Evolutionary conservation across 2,888 invertebrate species (phyloP), one percentile per base, ranked within the genome.

Genomic region (Meiosimyza platycephala): DNA sequence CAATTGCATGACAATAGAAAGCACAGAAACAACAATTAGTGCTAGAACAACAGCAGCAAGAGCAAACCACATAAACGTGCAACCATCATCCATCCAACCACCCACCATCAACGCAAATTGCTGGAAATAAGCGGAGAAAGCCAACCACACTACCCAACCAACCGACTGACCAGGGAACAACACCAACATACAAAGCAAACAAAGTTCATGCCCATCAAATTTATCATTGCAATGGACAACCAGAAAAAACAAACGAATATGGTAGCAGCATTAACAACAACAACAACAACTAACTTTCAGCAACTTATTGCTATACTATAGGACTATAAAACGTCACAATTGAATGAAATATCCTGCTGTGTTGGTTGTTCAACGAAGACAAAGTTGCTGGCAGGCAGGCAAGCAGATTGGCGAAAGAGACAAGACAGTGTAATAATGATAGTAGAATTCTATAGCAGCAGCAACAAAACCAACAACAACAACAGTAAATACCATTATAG

Each of bases 391-490:
- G 28, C 33, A 60, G 13, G 28, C n/a, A 18, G 13, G 22, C 33
- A n/a, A 6, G 33, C 33, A 51, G 62, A 40, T 13, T 40, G n/a
- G 6, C 22, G n/a, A 40, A 33, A 12, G 16, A 33, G 5, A 5
- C 54, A 55, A 12, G n/a, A 22, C 28, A 22, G 22, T 22, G 22
- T 60, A 33, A 50, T 60, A 64, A 65, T 71, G 73, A 54, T 65
- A 65, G 59, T 65, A 73, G 48, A 51, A 54, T 62, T n/a, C n/a
- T 66, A 54, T 63, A 7, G n/a, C 16, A 47, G 48, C 62, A 67
- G 71, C 64, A 54, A 65, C 55, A 74, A 66, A 54, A 67, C 47
- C 66, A 74, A 18, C 67, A 71, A 65, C 67, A 71, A 65, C 65
- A 74, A 50, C 22, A 54, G 18, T 22, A 40, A 48, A 18, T 52